phyloP scores from a whole-genome alignment of 2,888 invertebrate species.

The Athalia rosae region DNA sequence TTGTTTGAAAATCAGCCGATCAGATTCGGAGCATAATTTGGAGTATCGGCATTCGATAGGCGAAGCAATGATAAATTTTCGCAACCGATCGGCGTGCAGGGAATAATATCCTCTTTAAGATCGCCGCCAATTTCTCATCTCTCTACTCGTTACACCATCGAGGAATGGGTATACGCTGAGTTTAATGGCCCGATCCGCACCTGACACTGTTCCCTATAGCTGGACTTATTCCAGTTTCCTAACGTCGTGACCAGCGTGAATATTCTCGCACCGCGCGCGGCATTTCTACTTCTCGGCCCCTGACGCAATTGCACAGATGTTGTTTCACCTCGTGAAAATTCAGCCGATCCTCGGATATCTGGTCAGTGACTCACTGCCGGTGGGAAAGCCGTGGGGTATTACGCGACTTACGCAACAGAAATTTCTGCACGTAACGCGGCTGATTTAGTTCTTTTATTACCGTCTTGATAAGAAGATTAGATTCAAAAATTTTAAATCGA shows the following conservation, averaged over 20 bases:
- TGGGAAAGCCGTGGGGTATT: no score
- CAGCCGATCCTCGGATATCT: neutral
- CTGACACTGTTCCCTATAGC: neutral
- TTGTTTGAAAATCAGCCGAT: neutral
- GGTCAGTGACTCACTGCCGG: no score
- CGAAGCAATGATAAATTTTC: slow-evolving; percentile 10
- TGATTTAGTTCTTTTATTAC: no score
- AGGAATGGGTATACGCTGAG: neutral
- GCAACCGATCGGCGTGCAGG: neutral
- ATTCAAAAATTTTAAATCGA: no score
- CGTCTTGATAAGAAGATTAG: no score
- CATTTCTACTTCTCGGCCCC: no score
- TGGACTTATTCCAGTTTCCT: neutral
- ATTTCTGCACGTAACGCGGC: no score
- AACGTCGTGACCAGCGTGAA: no score
- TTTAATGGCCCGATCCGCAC: neutral
- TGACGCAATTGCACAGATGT: no score
- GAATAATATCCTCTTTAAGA: neutral
- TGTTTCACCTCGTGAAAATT: neutral
- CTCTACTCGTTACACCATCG: neutral
- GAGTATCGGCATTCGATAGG: neutral
- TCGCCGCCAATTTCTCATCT: neutral
- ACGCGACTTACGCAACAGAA: no score
- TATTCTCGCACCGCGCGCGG: no score
- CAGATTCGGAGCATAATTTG: neutral